Conservation (phyloP, 2,797 vertebrate genomes). For the Propithecus perrieri region DNA sequence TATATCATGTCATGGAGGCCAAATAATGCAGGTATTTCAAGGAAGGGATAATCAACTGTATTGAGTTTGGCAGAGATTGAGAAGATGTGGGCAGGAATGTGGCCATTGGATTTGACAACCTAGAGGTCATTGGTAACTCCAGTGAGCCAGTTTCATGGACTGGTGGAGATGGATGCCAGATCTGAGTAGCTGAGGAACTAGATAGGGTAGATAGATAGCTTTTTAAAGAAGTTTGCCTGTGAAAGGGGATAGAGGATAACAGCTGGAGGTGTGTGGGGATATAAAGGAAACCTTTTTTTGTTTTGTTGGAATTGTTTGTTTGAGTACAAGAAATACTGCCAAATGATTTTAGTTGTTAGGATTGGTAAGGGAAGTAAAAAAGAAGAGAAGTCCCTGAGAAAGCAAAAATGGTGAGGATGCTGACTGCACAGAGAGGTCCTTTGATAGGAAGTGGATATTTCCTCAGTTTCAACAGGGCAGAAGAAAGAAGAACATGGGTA, state of each 20-base stretch:
- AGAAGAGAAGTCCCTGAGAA: background rate
- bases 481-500: background rate
- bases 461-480: background rate
- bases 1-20: background rate
- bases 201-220: background rate
- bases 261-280: background rate
- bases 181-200: background rate
- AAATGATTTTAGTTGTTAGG: conserved; percentile 13
- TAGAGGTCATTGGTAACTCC: background rate
- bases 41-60: background rate
- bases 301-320: background rate
- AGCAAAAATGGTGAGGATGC: background rate
- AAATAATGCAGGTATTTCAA: background rate
- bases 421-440: background rate
- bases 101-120: background rate
- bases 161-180: background rate
- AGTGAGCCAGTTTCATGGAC: background rate
- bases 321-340: background rate
- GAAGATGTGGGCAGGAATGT: conserved; percentile 2
- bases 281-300: background rate
- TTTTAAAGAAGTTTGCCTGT: background rate
- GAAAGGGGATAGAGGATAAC: background rate
- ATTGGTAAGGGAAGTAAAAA: background rate
- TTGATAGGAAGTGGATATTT: background rate
- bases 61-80: conserved; percentile 8